phyloP scores from a whole-genome alignment of 1,140 invertebrate genomes.

The Philopotamus ludificatus region DNA sequence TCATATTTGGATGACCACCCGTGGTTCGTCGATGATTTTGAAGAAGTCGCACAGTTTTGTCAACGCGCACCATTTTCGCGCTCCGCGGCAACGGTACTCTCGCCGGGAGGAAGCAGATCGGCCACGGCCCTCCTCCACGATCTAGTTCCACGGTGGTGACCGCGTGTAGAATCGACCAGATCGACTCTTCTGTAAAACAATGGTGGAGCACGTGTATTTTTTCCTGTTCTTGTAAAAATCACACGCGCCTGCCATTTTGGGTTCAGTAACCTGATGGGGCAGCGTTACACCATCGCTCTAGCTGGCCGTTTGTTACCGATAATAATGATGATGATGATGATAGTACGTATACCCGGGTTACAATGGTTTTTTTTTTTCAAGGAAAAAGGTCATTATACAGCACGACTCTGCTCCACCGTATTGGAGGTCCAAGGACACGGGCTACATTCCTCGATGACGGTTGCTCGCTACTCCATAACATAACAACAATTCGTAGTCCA shows the following conservation, averaged over 20 bases:
- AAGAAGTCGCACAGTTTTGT: slow-evolving; percentile 18
- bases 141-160: too few relatives aligned
- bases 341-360: background rate
- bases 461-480: background rate
- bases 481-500: too few relatives aligned
- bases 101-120: background rate
- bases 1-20: too few relatives aligned
- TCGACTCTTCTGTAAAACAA: too few relatives aligned
- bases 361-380: background rate
- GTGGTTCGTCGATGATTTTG: too few relatives aligned
- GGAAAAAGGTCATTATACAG: slow-evolving; percentile 4
- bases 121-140: too few relatives aligned
- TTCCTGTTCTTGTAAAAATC: background rate
- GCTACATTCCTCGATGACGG: background rate
- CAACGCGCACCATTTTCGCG: background rate
- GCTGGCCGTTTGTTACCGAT: background rate
- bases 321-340: slow-evolving; percentile 10
- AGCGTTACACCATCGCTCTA: slow-evolving; percentile 7
- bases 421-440: slow-evolving; percentile 2
- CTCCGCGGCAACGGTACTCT: background rate
- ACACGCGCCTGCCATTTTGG: background rate
- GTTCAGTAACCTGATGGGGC: background rate
- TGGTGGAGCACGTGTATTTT: background rate
- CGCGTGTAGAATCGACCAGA: too few relatives aligned
- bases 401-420: background rate